phyloP scores from a whole-genome alignment of 1,140 invertebrate genomes.

The Drosophila kohkoa region DNA sequence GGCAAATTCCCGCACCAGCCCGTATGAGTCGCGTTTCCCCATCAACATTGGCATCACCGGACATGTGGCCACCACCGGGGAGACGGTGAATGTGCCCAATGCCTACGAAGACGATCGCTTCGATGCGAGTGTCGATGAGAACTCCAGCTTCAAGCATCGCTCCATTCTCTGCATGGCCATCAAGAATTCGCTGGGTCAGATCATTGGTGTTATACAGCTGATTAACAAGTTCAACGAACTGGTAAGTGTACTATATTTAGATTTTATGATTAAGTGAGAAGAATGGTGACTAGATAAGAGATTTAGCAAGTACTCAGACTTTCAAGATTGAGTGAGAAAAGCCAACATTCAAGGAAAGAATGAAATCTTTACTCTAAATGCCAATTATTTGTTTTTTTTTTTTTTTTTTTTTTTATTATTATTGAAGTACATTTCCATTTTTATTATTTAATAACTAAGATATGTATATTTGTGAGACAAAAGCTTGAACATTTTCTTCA shows the following conservation, averaged over 20 bases:
- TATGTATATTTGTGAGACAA: no score
- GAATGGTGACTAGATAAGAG: no score
- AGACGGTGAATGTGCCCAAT: conserved; percentile 95
- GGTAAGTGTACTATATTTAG: conserved; percentile 81
- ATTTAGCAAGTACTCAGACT: no score
- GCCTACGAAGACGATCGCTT: conserved; percentile 97
- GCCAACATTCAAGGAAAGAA: no score
- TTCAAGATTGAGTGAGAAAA: no score
- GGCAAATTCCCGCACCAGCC: conserved; percentile 91
- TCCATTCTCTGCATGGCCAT: conserved; percentile 97
- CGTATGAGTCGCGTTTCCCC: conserved; percentile 96
- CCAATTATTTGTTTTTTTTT: no score
- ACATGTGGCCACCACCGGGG: conserved; percentile 97
- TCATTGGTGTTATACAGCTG: conserved; percentile 96
- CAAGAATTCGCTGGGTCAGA: conserved; percentile 94
- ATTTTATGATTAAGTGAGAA: no score
- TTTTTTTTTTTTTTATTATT: no score
- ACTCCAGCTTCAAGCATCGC: conserved; percentile 91
- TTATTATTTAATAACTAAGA: no score
- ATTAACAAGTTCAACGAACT: conserved; percentile 97
- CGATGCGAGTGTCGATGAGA: conserved; percentile 93
- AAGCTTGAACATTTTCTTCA: no score
- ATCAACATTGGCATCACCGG: conserved; percentile 98
- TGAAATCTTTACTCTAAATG: no score
- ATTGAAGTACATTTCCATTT: no score